phyloP scores from a whole-genome alignment of 2,113 vertebrate species.

The Bagarius yarrelli region DNA sequence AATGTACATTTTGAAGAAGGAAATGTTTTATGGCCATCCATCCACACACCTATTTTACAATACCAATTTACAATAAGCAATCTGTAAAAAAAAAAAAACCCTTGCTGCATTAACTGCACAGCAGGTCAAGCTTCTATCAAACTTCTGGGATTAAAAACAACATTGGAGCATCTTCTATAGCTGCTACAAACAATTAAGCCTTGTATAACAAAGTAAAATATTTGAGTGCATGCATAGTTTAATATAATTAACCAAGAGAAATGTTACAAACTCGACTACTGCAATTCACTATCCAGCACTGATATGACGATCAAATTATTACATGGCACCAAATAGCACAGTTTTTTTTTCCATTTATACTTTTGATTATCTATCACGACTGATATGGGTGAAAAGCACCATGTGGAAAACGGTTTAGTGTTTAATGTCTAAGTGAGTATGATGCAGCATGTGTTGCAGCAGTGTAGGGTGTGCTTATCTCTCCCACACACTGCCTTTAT shows the following conservation, averaged over 20 bases:
- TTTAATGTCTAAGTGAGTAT: constrained; percentile 31
- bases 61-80: no score
- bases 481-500: constrained; percentile 53
- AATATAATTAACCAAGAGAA: background rate
- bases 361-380: background rate
- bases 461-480: constrained; percentile 71
- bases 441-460: constrained; percentile 54
- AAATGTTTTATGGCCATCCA: background rate
- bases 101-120: background rate
- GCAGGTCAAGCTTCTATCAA: background rate
- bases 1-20: background rate
- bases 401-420: constrained; percentile 20
- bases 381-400: constrained; percentile 54
- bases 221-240: constrained; percentile 18
- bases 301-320: constrained; percentile 8
- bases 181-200: background rate
- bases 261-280: background rate
- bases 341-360: background rate
- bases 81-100: background rate
- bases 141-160: background rate
- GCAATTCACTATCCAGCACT: constrained; percentile 10
- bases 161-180: background rate
- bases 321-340: constrained; percentile 10
- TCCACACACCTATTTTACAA: background rate
- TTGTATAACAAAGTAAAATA: background rate